A percentile compares a stretch with the other conserved stretches of the same genome.
These are phyloP conservation scores for Euwallacea similis DNA, from an alignment of 1,140 invertebrate species.

Conservation along the genomic window DNA sequence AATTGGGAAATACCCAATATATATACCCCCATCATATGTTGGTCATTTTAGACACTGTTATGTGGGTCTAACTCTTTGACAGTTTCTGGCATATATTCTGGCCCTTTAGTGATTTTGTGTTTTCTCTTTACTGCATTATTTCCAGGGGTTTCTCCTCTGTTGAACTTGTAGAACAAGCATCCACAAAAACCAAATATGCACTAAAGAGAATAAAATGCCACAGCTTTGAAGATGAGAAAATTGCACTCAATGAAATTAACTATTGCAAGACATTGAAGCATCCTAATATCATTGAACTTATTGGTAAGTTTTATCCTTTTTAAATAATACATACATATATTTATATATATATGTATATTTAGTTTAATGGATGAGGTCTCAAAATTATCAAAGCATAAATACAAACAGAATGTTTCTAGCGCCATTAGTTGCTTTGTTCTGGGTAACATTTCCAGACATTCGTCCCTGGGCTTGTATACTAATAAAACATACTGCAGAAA, in stretches of 20 bases:
- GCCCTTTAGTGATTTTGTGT: slow-evolving; percentile 28
- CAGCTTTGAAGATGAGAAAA: slow-evolving; percentile 74
- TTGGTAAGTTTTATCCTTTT: slow-evolving; percentile 47
- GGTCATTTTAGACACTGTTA: not conserved
- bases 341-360: not conserved
- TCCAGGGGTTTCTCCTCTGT: slow-evolving; percentile 84
- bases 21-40: not conserved
- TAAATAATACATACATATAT: not conserved
- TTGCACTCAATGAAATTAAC: slow-evolving; percentile 75
- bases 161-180: slow-evolving; percentile 73
- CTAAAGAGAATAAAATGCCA: slow-evolving; percentile 83
- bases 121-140: not conserved
- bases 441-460: too few relatives aligned
- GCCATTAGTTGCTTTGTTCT: not conserved
- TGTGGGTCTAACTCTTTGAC: not conserved
- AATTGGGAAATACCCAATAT: too few relatives aligned
- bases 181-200: slow-evolving; percentile 73
- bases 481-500: not conserved
- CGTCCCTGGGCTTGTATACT: too few relatives aligned
- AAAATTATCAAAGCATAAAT: not conserved
- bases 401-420: not conserved
- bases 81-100: not conserved
- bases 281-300: slow-evolving; percentile 75
- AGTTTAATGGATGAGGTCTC: too few relatives aligned
- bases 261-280: slow-evolving; percentile 72